These are phyloP conservation scores for Notamacropus eugenii DNA, from an alignment of 2,797 vertebrate genomes.

Conservation along the genomic window DNA sequence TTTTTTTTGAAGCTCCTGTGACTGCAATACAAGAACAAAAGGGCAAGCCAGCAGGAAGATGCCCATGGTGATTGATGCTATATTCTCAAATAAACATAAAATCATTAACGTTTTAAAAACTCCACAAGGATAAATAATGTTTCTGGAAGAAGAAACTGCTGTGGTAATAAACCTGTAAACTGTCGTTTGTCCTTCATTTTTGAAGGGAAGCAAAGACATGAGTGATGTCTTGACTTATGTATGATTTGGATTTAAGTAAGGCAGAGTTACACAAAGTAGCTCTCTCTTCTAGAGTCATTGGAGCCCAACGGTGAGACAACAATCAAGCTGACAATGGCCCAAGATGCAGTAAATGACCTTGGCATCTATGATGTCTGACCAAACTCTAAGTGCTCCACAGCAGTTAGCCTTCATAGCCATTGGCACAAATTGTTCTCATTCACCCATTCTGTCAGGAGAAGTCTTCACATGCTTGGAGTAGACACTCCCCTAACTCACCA, in stretches of 20 bases:
- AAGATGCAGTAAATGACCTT: too few species aligned
- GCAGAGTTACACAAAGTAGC: not conserved
- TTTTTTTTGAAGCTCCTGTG: too few species aligned
- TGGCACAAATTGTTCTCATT: too few species aligned
- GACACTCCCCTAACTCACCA: too few species aligned
- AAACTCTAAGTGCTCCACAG: too few species aligned
- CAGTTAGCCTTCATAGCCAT: too few species aligned
- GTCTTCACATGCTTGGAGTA: too few species aligned
- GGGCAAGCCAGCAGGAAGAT: not conserved
- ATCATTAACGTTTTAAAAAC: not conserved
- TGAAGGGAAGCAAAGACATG: not conserved
- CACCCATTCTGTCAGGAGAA: too few species aligned
- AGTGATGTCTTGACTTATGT: too few species aligned
- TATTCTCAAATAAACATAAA: not conserved
- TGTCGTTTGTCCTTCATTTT: not conserved
- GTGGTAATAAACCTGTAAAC: not conserved
- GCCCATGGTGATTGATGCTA: not conserved
- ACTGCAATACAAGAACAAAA: not conserved
- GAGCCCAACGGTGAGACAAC: not conserved
- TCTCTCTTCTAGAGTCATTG: not conserved
- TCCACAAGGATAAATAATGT: not conserved
- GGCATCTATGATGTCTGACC: too few species aligned
- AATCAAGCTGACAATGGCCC: not conserved
- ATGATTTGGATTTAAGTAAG: not conserved
- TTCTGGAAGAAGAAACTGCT: not conserved